Conservation (phyloP, 1,140 invertebrate species). For the Lasioglossum albipes region DNA sequence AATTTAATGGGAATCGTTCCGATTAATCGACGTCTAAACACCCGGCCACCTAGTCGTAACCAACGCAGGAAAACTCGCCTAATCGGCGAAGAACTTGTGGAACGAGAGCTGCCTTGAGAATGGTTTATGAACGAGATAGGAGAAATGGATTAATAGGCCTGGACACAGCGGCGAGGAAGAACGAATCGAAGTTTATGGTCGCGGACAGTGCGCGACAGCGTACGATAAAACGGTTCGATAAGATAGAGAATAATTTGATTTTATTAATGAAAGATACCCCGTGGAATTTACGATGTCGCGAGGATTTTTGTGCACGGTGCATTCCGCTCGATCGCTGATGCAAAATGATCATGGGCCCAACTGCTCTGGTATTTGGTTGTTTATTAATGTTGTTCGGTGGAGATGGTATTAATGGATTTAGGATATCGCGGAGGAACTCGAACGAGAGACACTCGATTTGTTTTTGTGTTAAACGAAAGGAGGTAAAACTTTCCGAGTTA, state of each 20-base stretch:
- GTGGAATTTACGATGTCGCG: neutral
- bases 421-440: too few species aligned
- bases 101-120: neutral
- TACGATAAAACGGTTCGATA: neutral
- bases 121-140: neutral
- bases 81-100: slow-evolving; percentile 28
- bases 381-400: too few species aligned
- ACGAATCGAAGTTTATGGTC: slow-evolving; percentile 1
- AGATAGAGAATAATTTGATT: too few species aligned
- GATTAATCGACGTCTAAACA: slow-evolving; percentile 41
- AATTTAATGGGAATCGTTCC: slow-evolving; percentile 32
- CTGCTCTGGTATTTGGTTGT: too few species aligned
- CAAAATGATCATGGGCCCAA: too few species aligned
- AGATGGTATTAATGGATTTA: too few species aligned
- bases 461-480: too few species aligned
- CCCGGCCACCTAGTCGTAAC: neutral
- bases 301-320: neutral
- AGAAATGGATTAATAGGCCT: neutral
- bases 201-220: neutral
- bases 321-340: too few species aligned
- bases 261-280: neutral
- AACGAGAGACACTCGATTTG: too few species aligned
- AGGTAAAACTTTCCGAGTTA: too few species aligned
- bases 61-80: neutral
- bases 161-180: neutral